Evolutionary conservation across 1,140 invertebrate species (phyloP).

Genomic region (Lutraria rhynchaena): DNA sequence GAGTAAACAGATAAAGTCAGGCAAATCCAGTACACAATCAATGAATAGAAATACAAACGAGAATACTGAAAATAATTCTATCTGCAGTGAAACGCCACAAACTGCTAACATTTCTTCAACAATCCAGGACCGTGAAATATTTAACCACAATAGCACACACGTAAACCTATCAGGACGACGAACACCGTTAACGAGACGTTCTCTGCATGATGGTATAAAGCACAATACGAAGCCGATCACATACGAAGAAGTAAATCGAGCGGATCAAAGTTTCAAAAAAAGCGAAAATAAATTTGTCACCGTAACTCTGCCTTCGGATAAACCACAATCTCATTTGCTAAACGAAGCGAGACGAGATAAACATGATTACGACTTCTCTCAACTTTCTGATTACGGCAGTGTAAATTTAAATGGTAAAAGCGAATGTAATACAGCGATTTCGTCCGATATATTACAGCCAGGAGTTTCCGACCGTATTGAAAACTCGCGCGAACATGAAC

Average conservation of each 20-base stretch:
- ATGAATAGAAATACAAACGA: no score
- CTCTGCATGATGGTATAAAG: conserved; percentile 12
- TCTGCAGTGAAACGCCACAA: no score
- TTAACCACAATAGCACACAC: no score
- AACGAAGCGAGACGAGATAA: conserved; percentile 25
- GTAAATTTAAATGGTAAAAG: background rate
- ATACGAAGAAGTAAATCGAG: conserved; percentile 18
- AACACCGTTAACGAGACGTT: conserved; percentile 4
- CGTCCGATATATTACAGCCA: background rate
- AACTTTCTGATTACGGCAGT: conserved; percentile 6
- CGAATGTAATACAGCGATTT: no score
- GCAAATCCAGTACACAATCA: no score
- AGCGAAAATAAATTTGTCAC: conserved; percentile 33
- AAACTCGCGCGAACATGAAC: background rate
- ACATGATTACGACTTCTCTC: conserved; percentile 22
- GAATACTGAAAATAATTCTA: no score
- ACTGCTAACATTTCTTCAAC: no score
- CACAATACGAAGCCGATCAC: conserved; percentile 25
- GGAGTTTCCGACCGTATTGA: background rate
- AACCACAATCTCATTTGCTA: background rate
- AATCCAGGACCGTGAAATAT: no score
- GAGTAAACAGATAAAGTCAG: no score
- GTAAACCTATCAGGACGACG: no score
- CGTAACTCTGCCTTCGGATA: background rate
- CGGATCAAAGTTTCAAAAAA: background rate